phyloP scores from a whole-genome alignment of 2,888 invertebrate species.

The Congeria kusceri region DNA sequence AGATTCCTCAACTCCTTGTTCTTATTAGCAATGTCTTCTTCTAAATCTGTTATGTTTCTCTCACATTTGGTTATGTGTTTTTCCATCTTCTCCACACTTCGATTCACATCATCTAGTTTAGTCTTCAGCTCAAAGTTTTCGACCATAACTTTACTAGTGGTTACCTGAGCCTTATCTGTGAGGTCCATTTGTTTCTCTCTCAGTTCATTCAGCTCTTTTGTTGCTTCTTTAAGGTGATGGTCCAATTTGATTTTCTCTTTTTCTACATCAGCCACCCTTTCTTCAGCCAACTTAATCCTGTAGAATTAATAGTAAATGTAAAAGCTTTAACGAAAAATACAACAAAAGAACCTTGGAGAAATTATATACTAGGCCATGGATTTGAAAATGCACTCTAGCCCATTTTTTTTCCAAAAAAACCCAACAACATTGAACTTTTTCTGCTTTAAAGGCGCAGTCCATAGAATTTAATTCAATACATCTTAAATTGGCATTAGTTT shows the following conservation, averaged over 20 bases:
- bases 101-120: conserved; percentile 48
- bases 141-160: conserved; percentile 39
- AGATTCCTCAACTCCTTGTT: conserved; percentile 52
- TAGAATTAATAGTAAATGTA: no score
- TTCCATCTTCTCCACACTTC: conserved; percentile 55
- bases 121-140: conserved; percentile 60
- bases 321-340: no score
- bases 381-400: no score
- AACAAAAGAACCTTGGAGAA: no score
- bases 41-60: conserved; percentile 47
- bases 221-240: conserved; percentile 40
- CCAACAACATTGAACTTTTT: no score
- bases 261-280: conserved; percentile 64
- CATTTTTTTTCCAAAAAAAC: no score
- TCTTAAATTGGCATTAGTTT: no score
- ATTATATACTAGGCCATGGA: no score
- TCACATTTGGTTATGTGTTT: conserved; percentile 60
- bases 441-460: no score
- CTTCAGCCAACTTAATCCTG: conserved; percentile 67
- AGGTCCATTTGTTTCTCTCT: conserved; percentile 80
- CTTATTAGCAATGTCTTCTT: conserved; percentile 54
- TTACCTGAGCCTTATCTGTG: conserved; percentile 72
- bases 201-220: conserved; percentile 83
- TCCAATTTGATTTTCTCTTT: conserved; percentile 65
- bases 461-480: no score